phyloP scores from a whole-genome alignment of 2,797 vertebrate species.

The Coracias cyanogaster region DNA sequence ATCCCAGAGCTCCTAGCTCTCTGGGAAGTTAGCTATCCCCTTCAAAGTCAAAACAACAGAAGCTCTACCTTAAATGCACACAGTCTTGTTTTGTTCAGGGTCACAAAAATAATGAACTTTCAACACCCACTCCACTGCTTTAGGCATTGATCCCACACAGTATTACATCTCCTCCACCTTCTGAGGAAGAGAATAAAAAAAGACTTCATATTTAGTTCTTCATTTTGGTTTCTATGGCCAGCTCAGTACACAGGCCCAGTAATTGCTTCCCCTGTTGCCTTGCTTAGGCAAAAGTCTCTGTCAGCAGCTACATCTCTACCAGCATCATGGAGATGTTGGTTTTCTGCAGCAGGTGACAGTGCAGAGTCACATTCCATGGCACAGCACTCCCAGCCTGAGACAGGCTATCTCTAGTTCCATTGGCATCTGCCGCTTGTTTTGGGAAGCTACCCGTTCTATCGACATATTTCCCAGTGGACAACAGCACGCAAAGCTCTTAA shows the following conservation, averaged over 20 bases:
- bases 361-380: rapidly evolving
- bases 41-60: not conserved
- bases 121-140: not conserved
- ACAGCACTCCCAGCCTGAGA: not conserved
- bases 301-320: not conserved
- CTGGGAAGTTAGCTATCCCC: not conserved
- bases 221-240: not conserved
- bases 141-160: not conserved
- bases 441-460: not conserved
- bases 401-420: not conserved
- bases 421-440: not conserved
- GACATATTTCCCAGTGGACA: not conserved
- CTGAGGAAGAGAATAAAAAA: not conserved
- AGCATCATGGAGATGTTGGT: not conserved
- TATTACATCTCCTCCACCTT: not conserved
- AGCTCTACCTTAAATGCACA: not conserved
- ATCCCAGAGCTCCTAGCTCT: not conserved
- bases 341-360: not conserved
- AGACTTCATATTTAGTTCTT: not conserved
- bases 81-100: not conserved
- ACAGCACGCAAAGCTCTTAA: not conserved
- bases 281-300: not conserved
- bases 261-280: not conserved
- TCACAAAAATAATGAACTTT: not conserved
- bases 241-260: not conserved